These are phyloP conservation scores for Aphis craccivora DNA, from an alignment of 1,140 invertebrate species.

Conservation along the genomic window DNA sequence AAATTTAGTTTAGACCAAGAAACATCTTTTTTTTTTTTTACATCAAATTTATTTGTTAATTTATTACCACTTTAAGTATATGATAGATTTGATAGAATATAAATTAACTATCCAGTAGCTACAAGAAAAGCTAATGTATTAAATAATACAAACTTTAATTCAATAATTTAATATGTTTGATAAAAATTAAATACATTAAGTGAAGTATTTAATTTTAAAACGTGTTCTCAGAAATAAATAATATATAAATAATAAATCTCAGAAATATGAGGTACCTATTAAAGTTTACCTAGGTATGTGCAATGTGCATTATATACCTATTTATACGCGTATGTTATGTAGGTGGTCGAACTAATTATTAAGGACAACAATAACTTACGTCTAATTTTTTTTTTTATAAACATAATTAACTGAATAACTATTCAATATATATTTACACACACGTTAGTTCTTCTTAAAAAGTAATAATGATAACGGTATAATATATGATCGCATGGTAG, in stretches of 20 bases:
- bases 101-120: neutral
- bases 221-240: no score
- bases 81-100: neutral
- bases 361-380: neutral
- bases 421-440: neutral
- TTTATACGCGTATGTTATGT: neutral
- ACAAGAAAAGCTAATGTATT: no score
- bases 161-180: no score
- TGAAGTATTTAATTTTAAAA: neutral
- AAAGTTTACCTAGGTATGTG: no score
- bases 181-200: no score
- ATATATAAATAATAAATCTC: no score
- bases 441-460: constrained; percentile 8
- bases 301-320: neutral
- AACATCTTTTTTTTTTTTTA: neutral
- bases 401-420: neutral
- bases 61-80: neutral
- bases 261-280: neutral
- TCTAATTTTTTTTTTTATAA: neutral
- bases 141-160: no score
- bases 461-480: constrained; percentile 8
- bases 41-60: neutral
- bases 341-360: neutral
- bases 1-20: neutral
- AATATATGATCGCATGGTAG: neutral